Percentiles rank a stretch among this genome's conserved stretches.
phyloP scores from a whole-genome alignment of 1,140 invertebrate genomes.

The Apis florea region DNA sequence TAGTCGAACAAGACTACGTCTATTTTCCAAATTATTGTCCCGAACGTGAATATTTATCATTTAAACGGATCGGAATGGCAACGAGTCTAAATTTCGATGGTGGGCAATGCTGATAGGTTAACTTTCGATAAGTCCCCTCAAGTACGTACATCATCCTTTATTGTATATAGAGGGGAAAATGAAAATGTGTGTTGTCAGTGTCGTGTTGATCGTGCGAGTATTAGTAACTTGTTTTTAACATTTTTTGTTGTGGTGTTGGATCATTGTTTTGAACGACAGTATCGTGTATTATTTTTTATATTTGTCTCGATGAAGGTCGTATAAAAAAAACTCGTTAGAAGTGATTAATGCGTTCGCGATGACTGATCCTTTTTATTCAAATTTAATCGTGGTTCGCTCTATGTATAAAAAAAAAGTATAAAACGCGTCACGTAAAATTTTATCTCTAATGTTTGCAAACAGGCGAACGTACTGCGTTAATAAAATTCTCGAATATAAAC shows the following conservation, averaged over 20 bases:
- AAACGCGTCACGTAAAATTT: background rate
- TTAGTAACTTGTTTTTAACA: background rate
- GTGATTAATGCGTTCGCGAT: background rate
- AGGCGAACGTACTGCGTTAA: background rate
- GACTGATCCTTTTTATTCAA: background rate
- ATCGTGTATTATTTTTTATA: background rate
- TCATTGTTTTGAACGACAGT: background rate
- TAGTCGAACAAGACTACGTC: too few relatives aligned
- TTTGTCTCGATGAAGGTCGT: background rate
- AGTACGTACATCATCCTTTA: too few relatives aligned
- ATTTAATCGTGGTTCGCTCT: background rate
- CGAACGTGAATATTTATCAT: background rate
- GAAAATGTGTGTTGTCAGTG: background rate
- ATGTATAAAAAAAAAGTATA: background rate
- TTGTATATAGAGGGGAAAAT: too few relatives aligned
- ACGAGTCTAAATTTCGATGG: too few relatives aligned
- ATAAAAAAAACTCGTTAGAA: background rate
- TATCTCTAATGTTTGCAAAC: background rate
- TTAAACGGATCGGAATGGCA: background rate
- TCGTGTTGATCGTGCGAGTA: too few relatives aligned
- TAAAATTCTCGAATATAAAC: too few relatives aligned
- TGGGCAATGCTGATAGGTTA: background rate
- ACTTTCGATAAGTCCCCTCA: background rate
- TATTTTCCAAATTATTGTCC: background rate
- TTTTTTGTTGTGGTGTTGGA: background rate